These are phyloP conservation scores for Opisthocomus hoazin DNA, from an alignment of 2,113 vertebrate species.

Conservation along the genomic window DNA sequence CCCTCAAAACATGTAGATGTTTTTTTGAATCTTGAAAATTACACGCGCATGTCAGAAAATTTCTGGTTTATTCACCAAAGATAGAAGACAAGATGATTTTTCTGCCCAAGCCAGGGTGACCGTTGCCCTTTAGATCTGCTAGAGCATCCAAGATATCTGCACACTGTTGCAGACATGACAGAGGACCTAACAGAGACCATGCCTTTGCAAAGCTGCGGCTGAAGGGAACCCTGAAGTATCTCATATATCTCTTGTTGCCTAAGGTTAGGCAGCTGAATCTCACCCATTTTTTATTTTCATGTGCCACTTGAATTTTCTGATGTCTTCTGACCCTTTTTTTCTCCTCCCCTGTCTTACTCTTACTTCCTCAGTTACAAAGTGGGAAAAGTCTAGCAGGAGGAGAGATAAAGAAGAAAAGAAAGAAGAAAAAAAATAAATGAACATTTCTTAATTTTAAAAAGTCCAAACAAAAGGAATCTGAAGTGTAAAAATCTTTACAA, in stretches of 20 bases:
- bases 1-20: not conserved
- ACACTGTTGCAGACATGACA: not conserved
- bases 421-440: not conserved
- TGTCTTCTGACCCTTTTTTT: not conserved
- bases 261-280: not conserved
- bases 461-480: not conserved
- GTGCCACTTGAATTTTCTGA: not conserved
- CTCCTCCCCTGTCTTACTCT: not conserved
- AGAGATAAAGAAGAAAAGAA: not conserved
- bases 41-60: not conserved
- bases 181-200: not conserved
- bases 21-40: not conserved
- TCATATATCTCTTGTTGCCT: not conserved
- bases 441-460: not conserved
- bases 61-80: not conserved
- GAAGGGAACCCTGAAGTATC: not conserved
- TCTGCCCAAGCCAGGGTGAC: not conserved
- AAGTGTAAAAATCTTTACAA: not conserved
- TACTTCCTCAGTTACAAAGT: not conserved
- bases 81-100: not conserved
- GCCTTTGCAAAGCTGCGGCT: not conserved
- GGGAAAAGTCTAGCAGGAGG: not conserved
- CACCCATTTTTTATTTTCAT: not conserved
- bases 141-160: not conserved
- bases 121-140: not conserved